These are phyloP conservation scores for Potamarius usumacintae DNA, from an alignment of 2,113 vertebrate genomes.

Conservation along the genomic window DNA sequence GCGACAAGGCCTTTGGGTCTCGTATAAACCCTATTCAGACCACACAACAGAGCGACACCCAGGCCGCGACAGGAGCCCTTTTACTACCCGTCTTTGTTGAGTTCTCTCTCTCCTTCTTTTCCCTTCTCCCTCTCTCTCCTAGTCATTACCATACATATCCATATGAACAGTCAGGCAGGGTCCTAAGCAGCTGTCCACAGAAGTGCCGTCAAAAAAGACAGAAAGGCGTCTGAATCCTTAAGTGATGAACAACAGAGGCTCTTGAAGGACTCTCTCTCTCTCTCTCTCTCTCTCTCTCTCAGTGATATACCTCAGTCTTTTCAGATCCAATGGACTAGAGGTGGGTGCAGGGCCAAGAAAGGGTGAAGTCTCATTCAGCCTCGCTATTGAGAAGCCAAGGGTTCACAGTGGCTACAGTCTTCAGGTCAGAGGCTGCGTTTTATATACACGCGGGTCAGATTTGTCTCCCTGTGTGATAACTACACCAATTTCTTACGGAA, in stretches of 20 bases:
- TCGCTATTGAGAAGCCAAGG: slow-evolving; percentile 19
- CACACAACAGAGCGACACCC: slow-evolving; percentile 48
- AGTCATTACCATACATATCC: slow-evolving; percentile 60
- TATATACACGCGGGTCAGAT: slow-evolving; percentile 31
- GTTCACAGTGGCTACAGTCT: slow-evolving; percentile 38
- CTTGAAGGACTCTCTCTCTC: slow-evolving; percentile 33
- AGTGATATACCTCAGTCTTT: slow-evolving; percentile 39
- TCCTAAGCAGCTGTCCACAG: slow-evolving; percentile 55
- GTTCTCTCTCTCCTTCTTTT: slow-evolving; percentile 27
- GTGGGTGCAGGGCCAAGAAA: slow-evolving; percentile 41
- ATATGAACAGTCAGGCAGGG: slow-evolving; percentile 55
- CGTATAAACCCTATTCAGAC: slow-evolving; percentile 51
- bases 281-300: slow-evolving; percentile 9
- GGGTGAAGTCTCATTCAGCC: slow-evolving; percentile 29
- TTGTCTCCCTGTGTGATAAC: not conserved
- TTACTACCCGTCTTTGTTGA: slow-evolving; percentile 52
- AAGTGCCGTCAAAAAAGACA: slow-evolving; percentile 44
- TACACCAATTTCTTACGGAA: not conserved
- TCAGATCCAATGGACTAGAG: slow-evolving; percentile 40
- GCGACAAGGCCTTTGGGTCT: slow-evolving; percentile 39
- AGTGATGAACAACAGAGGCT: slow-evolving; percentile 45
- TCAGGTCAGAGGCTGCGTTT: slow-evolving; percentile 30
- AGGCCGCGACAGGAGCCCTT: slow-evolving; percentile 32
- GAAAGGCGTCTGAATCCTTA: slow-evolving; percentile 39
- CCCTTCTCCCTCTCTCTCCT: slow-evolving; percentile 28